These are phyloP conservation scores for Oryzias celebensis DNA, from an alignment of 2,113 vertebrate species.

Conservation along the genomic window DNA sequence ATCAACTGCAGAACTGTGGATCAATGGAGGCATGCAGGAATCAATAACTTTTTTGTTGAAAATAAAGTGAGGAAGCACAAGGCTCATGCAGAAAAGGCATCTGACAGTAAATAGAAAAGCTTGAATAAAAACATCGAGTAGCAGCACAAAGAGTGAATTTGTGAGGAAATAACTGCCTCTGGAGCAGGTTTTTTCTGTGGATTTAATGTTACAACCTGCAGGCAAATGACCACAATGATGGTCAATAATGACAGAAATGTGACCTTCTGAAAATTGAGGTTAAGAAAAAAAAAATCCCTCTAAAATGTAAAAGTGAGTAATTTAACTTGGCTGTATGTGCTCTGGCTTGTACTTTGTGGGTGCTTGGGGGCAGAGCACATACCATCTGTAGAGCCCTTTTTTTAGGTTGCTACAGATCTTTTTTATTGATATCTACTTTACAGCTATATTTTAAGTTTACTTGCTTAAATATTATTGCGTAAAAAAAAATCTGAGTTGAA, in stretches of 20 bases:
- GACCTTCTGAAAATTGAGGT: not conserved
- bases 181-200: constrained; percentile 13
- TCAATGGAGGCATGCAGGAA: no score
- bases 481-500: not conserved
- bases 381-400: not conserved
- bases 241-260: not conserved
- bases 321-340: constrained; percentile 2
- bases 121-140: not conserved
- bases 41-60: no score
- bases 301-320: not conserved
- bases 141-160: not conserved
- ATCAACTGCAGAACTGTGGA: no score
- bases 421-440: not conserved
- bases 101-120: not conserved
- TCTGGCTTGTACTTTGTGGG: constrained; percentile 13
- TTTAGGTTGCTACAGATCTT: not conserved
- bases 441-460: not conserved
- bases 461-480: not conserved
- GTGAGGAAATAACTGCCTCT: constrained; percentile 6
- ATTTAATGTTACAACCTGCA: not conserved
- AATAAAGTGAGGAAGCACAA: no score
- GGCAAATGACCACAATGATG: not conserved
- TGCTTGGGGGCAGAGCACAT: constrained; percentile 1
- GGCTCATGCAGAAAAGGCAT: not conserved
- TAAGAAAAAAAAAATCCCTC: not conserved